Conservation (phyloP, 1,140 invertebrate genomes). For the Hyles vespertilio region DNA sequence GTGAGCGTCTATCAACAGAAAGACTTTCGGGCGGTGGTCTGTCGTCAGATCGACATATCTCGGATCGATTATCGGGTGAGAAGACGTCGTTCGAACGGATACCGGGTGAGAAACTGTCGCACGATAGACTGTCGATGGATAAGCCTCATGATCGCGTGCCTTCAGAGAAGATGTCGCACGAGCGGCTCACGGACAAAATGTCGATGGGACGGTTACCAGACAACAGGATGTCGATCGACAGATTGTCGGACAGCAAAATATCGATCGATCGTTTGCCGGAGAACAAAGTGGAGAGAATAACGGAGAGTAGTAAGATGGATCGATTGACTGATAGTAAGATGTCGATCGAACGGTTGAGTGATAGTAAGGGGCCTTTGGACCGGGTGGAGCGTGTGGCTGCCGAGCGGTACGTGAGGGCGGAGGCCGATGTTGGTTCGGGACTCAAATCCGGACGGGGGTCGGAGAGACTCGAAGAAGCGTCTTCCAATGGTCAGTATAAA, state of each 20-base stretch:
- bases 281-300: slow-evolving; percentile 25
- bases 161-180: slow-evolving; percentile 16
- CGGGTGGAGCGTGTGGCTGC: slow-evolving; percentile 30
- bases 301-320: slow-evolving; percentile 20
- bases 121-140: slow-evolving; percentile 3
- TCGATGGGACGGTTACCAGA: slow-evolving; percentile 9
- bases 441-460: slow-evolving; percentile 41
- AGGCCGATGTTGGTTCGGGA: slow-evolving; percentile 62
- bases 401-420: slow-evolving; percentile 51
- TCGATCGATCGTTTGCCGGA: slow-evolving; percentile 30
- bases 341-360: slow-evolving; percentile 15
- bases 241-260: slow-evolving; percentile 35
- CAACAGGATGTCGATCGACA: slow-evolving; percentile 29
- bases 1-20: slow-evolving; percentile 3
- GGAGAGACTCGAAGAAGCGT: slow-evolving; percentile 42
- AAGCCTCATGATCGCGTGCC: slow-evolving; percentile 21
- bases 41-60: slow-evolving; percentile 1
- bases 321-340: slow-evolving; percentile 28
- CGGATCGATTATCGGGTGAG: slow-evolving; percentile 27
- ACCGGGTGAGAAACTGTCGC: slow-evolving; percentile 28
- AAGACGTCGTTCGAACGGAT: slow-evolving; percentile 33
- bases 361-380: slow-evolving; percentile 9
- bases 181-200: slow-evolving; percentile 23
- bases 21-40: slow-evolving; percentile 1
- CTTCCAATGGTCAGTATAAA: slow-evolving; percentile 42